Percentiles rank a stretch among this genome's conserved stretches.
Evolutionary conservation across 92 coral and sea anemone species (phyloP).

Genomic region (Palythoa heliodiscus): DNA sequence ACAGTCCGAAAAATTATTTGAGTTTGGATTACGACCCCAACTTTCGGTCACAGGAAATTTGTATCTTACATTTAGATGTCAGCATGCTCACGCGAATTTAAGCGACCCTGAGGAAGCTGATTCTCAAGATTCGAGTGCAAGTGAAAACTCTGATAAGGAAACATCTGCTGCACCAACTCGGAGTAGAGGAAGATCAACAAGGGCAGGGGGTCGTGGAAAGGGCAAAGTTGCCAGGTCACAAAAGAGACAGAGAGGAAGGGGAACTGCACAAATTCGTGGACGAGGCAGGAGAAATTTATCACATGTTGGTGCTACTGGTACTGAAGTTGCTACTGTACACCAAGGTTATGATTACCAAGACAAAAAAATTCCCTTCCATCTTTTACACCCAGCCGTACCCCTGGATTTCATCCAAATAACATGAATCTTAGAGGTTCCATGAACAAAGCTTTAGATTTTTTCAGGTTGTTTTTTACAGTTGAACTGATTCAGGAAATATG

Average conservation of each 20-base stretch:
- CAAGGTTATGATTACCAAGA: too few species aligned
- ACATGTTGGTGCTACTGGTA: too few species aligned
- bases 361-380: too few species aligned
- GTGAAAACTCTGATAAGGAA: constrained; percentile 5
- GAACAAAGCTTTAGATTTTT: too few species aligned
- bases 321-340: too few species aligned
- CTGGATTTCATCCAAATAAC: too few species aligned
- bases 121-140: background rate
- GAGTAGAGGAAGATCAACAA: background rate
- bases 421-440: too few species aligned
- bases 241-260: constrained; percentile 3
- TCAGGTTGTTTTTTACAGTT: constrained; percentile 28
- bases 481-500: constrained; percentile 6
- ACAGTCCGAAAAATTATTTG: background rate
- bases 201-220: background rate
- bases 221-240: constrained; percentile 3
- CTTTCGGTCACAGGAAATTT: constrained; percentile 2
- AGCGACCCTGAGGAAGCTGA: background rate
- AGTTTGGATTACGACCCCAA: background rate
- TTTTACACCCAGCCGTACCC: too few species aligned
- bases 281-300: too few species aligned
- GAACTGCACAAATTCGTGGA: constrained; percentile 1
- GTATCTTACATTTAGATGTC: background rate
- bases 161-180: background rate
- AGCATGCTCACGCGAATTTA: background rate